Evolutionary conservation across 2,888 invertebrate species (phyloP).

Genomic region (Glyphotaelius pellucidus): DNA sequence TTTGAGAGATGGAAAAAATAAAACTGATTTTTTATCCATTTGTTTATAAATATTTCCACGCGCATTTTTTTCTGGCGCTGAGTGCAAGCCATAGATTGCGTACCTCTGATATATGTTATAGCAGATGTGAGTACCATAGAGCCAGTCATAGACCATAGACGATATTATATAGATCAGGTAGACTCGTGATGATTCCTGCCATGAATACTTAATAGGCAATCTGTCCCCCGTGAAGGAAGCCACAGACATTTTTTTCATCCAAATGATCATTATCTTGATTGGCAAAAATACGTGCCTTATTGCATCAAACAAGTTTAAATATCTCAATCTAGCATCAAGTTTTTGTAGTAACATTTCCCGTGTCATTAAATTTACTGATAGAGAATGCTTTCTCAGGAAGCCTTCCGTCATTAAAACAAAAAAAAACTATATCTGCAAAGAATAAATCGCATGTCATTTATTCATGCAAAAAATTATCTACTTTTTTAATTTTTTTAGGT

Average conservation of each 20-base stretch:
- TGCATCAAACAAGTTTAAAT: not conserved
- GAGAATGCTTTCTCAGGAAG: not conserved
- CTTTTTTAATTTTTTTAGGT: not conserved
- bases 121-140: not conserved
- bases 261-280: not conserved
- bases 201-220: constrained; percentile 29
- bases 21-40: too few relatives aligned
- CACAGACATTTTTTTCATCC: not conserved
- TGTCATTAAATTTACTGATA: not conserved
- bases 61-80: not conserved
- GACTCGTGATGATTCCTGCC: not conserved
- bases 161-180: constrained; percentile 1
- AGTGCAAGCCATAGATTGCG: not conserved
- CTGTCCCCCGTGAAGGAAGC: constrained; percentile 22
- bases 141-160: not conserved
- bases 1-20: too few relatives aligned
- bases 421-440: not conserved
- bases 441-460: not conserved
- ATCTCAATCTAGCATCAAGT: not conserved
- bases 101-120: not conserved
- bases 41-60: too few relatives aligned
- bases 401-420: not conserved
- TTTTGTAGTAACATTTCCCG: not conserved
- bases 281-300: not conserved
- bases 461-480: too few relatives aligned